A percentile compares a stretch with the other conserved stretches of the same genome.
phyloP scores from a whole-genome alignment of 2,113 vertebrate species.

The Pygoscelis antarcticus region DNA sequence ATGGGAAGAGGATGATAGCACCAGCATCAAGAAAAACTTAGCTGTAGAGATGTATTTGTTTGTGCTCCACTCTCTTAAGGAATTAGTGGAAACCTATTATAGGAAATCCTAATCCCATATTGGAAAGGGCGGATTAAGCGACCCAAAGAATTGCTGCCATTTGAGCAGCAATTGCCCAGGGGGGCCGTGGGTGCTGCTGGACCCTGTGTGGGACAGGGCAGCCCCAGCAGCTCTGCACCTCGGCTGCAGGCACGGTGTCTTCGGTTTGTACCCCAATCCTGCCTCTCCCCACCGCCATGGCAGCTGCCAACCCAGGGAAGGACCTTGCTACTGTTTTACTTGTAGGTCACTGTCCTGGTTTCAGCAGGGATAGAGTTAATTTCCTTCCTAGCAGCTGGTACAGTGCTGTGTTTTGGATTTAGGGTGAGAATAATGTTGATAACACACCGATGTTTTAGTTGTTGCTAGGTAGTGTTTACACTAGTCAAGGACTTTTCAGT shows the following conservation, averaged over 20 bases:
- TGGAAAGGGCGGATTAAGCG: neutral
- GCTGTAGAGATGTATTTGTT: neutral
- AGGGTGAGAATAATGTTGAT: too few relatives aligned
- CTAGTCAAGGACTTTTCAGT: too few relatives aligned
- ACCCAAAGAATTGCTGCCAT: neutral
- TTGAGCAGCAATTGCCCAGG: too few relatives aligned
- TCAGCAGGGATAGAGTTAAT: too few relatives aligned
- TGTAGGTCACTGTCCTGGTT: neutral
- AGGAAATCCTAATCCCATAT: neutral
- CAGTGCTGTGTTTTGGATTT: too few relatives aligned
- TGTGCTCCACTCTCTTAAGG: neutral
- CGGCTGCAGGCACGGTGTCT: rapidly evolving
- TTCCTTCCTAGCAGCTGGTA: too few relatives aligned
- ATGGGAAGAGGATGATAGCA: neutral
- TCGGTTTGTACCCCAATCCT: rapidly evolving
- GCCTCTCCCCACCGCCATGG: rapidly evolving
- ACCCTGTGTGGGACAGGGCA: rapidly evolving
- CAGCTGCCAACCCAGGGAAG: neutral
- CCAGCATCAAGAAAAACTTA: neutral
- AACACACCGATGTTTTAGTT: too few relatives aligned
- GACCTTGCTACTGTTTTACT: neutral
- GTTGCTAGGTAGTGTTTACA: too few relatives aligned
- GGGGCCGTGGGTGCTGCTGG: rapidly evolving
- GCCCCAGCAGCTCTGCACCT: neutral
- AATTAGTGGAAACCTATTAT: constrained; percentile 8